phyloP scores from a whole-genome alignment of 2,797 vertebrate genomes.

The Neosilurus mollespiculum region DNA sequence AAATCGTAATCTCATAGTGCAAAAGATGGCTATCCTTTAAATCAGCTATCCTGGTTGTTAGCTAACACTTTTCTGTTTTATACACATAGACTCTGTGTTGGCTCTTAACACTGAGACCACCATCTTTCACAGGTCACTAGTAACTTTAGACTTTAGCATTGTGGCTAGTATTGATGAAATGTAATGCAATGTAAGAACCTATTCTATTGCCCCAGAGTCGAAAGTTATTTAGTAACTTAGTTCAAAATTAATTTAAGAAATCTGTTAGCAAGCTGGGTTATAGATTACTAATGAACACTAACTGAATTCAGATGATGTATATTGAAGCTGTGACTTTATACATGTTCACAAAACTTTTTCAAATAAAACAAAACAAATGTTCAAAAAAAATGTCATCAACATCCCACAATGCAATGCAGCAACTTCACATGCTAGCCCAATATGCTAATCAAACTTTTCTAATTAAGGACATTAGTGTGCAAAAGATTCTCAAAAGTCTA shows the following conservation, averaged over 20 bases:
- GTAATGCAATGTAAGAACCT: background rate
- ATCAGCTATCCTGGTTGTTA: background rate
- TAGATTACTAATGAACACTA: background rate
- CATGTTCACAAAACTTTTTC: background rate
- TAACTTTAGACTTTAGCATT: background rate
- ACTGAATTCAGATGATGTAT: background rate
- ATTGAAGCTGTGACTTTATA: background rate
- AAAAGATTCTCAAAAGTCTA: background rate
- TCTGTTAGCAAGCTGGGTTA: background rate
- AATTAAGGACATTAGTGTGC: background rate
- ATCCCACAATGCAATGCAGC: conserved; percentile 12
- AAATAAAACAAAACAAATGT: background rate
- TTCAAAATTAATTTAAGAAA: background rate
- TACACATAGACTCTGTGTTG: background rate
- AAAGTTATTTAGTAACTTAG: background rate
- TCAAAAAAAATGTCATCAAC: background rate
- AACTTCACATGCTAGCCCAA: background rate
- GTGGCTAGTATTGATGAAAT: background rate
- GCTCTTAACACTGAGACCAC: background rate
- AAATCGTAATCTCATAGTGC: background rate
- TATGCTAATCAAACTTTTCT: background rate
- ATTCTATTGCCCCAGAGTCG: background rate
- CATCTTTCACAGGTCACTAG: background rate
- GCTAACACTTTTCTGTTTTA: background rate
- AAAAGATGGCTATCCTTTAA: background rate